phyloP scores from a whole-genome alignment of 2,113 vertebrate genomes.

The Phalacrocorax brasilianus region DNA sequence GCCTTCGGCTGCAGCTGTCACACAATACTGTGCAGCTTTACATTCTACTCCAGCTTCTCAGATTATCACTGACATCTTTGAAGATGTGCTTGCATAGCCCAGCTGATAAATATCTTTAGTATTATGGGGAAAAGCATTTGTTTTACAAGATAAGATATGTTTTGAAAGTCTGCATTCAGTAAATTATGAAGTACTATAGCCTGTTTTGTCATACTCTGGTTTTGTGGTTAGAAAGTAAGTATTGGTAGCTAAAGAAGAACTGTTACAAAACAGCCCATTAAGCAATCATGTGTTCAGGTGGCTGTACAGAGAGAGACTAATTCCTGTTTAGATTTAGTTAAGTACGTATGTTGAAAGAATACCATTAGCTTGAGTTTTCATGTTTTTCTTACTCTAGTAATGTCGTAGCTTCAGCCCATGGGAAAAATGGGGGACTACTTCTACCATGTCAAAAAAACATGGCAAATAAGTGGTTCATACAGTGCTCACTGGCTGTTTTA shows the following conservation, averaged over 20 bases:
- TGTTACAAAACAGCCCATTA: neutral
- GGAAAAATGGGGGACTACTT: neutral
- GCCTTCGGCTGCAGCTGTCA: neutral
- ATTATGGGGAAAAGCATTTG: neutral
- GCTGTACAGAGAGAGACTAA: neutral
- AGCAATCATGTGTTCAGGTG: neutral
- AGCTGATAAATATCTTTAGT: neutral
- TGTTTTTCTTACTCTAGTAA: neutral
- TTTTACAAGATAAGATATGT: neutral
- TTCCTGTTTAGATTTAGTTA: neutral
- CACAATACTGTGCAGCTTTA: neutral
- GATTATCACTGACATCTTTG: neutral
- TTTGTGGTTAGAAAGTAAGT: conserved; percentile 24
- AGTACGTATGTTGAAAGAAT: neutral
- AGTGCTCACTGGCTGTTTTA: neutral
- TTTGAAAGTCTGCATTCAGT: neutral
- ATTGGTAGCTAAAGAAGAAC: neutral
- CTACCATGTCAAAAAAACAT: neutral
- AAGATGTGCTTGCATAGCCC: neutral
- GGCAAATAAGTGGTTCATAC: neutral
- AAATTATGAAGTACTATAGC: neutral
- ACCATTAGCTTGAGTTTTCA: neutral
- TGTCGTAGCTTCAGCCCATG: neutral
- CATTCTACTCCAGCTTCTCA: neutral
- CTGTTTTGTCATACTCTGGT: neutral